phyloP scores from a whole-genome alignment of 2,888 invertebrate species.

The Trisateles emortualis region DNA sequence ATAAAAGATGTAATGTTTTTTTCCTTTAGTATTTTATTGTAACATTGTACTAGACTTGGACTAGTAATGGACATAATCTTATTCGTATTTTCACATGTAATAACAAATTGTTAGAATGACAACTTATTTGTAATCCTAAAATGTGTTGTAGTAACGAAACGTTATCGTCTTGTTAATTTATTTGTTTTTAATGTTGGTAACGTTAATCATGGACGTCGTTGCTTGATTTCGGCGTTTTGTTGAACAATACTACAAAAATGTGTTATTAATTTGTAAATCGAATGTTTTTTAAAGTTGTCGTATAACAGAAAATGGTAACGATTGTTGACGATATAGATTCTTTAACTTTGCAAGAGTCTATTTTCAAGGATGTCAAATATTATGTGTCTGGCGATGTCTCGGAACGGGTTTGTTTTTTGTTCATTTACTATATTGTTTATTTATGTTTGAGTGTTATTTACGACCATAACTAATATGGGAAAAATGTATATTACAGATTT shows the following conservation, averaged over 20 bases:
- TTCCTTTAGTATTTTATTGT: too few relatives aligned
- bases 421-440: conserved; percentile 62
- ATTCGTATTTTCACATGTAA: too few relatives aligned
- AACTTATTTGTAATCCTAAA: not conserved
- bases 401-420: conserved; percentile 88
- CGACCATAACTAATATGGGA: conserved; percentile 27
- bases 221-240: conserved; percentile 70
- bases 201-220: conserved; percentile 76
- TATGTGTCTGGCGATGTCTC: conserved; percentile 93
- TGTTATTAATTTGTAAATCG: conserved; percentile 62
- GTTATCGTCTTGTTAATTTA: conserved; percentile 10
- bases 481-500: conserved; percentile 87
- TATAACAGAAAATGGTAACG: conserved; percentile 83
- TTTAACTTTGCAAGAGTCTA: conserved; percentile 85
- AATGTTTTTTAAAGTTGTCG: conserved; percentile 49
- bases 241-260: conserved; percentile 67
- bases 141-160: not conserved
- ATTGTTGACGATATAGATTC: conserved; percentile 85
- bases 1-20: too few relatives aligned
- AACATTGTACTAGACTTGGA: too few relatives aligned
- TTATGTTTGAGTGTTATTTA: conserved; percentile 55
- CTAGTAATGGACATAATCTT: too few relatives aligned
- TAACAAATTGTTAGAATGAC: too few relatives aligned
- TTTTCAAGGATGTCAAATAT: conserved; percentile 95
- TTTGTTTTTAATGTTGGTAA: conserved; percentile 46